Conservation (phyloP, 2,113 vertebrate genomes). For the Cryptotis parvus region DNA sequence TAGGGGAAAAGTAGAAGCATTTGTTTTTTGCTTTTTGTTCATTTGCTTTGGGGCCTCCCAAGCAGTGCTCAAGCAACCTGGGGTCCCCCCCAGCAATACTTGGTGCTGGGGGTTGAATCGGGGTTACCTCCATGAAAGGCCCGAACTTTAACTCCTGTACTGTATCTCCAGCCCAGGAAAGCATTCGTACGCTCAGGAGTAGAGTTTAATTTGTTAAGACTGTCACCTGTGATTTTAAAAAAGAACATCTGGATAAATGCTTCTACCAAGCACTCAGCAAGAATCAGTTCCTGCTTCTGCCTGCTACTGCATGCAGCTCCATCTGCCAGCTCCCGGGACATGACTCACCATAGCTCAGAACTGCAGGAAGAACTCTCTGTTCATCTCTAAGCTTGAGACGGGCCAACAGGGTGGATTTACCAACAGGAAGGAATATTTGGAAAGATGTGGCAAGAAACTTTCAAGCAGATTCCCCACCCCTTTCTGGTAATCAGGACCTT, state of each 20-base stretch:
- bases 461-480: not conserved
- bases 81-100: too few species aligned
- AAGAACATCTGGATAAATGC: conserved; percentile 36
- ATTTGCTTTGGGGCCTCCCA: too few species aligned
- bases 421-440: not conserved
- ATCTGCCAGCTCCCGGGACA: not conserved
- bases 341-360: not conserved
- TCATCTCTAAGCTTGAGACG: not conserved
- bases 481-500: not conserved
- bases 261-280: not conserved
- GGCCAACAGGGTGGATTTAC: not conserved
- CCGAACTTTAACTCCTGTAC: not conserved
- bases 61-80: too few species aligned
- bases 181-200: too few species aligned
- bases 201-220: not conserved
- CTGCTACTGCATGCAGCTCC: not conserved
- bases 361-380: not conserved
- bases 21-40: not conserved
- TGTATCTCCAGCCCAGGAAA: too few species aligned
- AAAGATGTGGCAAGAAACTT: not conserved
- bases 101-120: not conserved
- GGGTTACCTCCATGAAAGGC: too few species aligned
- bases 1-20: not conserved
- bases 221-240: conserved; percentile 48
- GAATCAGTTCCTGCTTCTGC: not conserved